Evolutionary conservation across 2,888 invertebrate species (phyloP).

Genomic region (Coleophora deauratella): DNA sequence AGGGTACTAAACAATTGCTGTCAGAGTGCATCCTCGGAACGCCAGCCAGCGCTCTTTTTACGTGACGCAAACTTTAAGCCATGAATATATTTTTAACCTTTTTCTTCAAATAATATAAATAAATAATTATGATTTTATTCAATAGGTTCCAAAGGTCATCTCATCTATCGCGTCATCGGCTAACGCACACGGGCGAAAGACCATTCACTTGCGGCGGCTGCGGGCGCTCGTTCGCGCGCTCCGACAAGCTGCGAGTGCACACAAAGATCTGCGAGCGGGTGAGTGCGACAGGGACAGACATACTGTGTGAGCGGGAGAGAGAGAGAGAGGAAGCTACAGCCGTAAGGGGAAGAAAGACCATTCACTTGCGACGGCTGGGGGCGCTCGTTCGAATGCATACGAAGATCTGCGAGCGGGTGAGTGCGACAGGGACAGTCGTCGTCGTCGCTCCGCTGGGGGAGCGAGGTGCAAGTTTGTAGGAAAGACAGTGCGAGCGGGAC

Average conservation of each 20-base stretch:
- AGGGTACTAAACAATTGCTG: too few species aligned
- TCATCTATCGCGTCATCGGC: slow-evolving; percentile 78
- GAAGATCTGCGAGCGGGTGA: slow-evolving; percentile 64
- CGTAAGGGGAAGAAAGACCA: slow-evolving; percentile 80
- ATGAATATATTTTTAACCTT: too few species aligned
- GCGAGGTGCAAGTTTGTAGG: too few species aligned
- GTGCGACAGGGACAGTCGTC: neutral
- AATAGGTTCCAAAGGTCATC: slow-evolving; percentile 80
- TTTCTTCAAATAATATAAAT: too few species aligned
- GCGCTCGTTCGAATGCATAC: slow-evolving; percentile 80
- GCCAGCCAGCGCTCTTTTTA: too few species aligned
- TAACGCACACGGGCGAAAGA: slow-evolving; percentile 82
- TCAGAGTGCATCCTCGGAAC: too few species aligned
- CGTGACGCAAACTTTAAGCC: too few species aligned
- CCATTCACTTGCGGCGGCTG: slow-evolving; percentile 81
- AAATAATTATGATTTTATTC: too few species aligned
- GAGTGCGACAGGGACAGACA: neutral
- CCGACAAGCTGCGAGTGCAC: slow-evolving; percentile 82
- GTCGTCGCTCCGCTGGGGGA: too few species aligned
- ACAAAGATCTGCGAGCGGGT: slow-evolving; percentile 68
- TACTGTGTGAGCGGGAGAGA: too few species aligned
- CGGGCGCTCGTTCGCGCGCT: slow-evolving; percentile 80
- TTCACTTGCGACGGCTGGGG: slow-evolving; percentile 80
- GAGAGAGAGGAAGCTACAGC: too few species aligned
- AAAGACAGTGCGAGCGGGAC: too few species aligned